Evolutionary conservation across 2,888 invertebrate genomes (phyloP).

Genomic region (Diaphora mendica): DNA sequence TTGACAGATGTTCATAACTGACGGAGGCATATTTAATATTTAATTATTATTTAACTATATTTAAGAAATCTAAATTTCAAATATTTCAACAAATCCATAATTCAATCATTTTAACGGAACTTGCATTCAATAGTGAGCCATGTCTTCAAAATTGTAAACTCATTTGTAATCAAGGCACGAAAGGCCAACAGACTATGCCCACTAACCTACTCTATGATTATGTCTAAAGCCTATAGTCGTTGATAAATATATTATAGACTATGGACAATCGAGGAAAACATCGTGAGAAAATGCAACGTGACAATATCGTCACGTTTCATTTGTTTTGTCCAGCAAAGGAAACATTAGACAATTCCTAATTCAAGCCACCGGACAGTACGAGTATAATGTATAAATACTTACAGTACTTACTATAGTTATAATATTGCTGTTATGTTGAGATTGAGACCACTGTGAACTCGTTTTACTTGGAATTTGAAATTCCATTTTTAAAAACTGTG

Average conservation of each 20-base stretch:
- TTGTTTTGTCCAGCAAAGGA: conserved; percentile 16
- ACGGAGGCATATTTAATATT: no score
- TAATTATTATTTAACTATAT: no score
- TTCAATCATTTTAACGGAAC: conserved; percentile 25
- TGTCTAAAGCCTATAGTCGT: neutral
- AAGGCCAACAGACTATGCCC: conserved; percentile 25
- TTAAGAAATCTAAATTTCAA: neutral
- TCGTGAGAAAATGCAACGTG: conserved; percentile 36
- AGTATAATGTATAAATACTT: neutral
- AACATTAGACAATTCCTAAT: conserved; percentile 13
- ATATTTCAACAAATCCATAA: no score
- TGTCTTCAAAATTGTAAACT: conserved; percentile 33
- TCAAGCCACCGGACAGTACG: neutral
- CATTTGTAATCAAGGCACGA: conserved; percentile 42
- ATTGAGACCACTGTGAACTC: neutral
- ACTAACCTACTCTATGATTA: conserved; percentile 45
- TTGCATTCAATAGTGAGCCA: conserved; percentile 25
- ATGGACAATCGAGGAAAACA: conserved; percentile 30
- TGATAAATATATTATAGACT: conserved; percentile 31
- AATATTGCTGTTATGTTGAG: neutral
- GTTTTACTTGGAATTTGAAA: neutral
- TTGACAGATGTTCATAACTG: neutral
- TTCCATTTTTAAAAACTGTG: neutral
- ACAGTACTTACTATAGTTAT: neutral
- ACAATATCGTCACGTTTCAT: conserved; percentile 26